Base-by-base conservation (phyloP, 2,888 invertebrate species). In the Cheilosia grossa region DNA sequence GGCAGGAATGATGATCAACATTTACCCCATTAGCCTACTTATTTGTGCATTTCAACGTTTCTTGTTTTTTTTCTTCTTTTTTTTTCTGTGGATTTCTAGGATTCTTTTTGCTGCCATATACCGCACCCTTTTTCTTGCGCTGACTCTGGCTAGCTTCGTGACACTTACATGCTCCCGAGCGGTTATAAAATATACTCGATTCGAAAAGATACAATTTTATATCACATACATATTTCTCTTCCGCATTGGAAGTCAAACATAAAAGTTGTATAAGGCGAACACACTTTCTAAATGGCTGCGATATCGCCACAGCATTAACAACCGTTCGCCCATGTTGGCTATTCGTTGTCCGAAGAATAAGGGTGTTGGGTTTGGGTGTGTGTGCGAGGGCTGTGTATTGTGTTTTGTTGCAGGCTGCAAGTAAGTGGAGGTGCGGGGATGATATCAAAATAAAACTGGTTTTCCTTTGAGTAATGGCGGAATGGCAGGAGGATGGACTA, bases 21-120 rank as follows among this genome's bases (percentile, higher is more conserved):
- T 83, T 74, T 80, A 74, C 74, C 74, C 83, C 83, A 83, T 83
- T 83, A 83, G 83, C 83, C 83, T 83, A 83, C 83, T 83, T 83
- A 82, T 83, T 83, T 80, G 73, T 83, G 63, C 69, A 64, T 79
- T 83, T 73, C 54, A 73, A 73, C 79, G 58, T 82, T 82, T 47
- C 72, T 69, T 74, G 27, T 6, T 24, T 5, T 5, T 27, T 27
- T 27, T 24, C 5, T 5, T 27, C 5, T n/a, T n/a, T n/a, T n/a
- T n/a, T n/a, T n/a, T n/a, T 27, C 27, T 27, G 67, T 30, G 67
- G 64, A 83, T 80, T 80, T 74, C 80, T 74, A n/a, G 59, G 15
- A 56, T 42, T n/a, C 6, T 27, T 63, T 13, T 27, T 74, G 37
- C 19, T 9, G 9, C 21, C 37, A n/a, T 42, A 47, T 42, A 47